A percentile compares a stretch with the other conserved stretches of the same genome.
phyloP scores from a whole-genome alignment of 2,888 invertebrate genomes.

The Catocala fraxini region DNA sequence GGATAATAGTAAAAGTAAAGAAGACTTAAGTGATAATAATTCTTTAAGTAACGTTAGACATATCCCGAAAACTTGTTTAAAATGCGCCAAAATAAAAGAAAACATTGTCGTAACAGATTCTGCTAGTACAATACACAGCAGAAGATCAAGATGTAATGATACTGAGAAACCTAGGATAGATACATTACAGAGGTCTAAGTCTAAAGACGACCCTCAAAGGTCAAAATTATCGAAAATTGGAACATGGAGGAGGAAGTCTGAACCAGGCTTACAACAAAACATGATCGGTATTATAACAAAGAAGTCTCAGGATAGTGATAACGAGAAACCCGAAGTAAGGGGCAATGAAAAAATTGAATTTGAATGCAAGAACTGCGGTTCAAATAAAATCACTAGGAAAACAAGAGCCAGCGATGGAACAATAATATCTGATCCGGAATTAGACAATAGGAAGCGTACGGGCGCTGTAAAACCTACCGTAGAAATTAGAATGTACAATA shows the following conservation, averaged over 20 bases:
- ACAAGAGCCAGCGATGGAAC: slow-evolving; percentile 63
- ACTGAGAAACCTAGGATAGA: slow-evolving; percentile 75
- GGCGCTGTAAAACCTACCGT: slow-evolving; percentile 69
- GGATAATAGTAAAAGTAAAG: slow-evolving; percentile 72
- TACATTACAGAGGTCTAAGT: slow-evolving; percentile 77
- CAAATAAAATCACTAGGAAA: slow-evolving; percentile 78
- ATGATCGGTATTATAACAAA: slow-evolving; percentile 66
- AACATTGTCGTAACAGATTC: slow-evolving; percentile 79
- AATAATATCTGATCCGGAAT: slow-evolving; percentile 75
- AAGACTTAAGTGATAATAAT: slow-evolving; percentile 73
- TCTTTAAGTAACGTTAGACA: slow-evolving; percentile 70
- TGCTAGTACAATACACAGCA: slow-evolving; percentile 61
- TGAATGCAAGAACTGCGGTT: slow-evolving; percentile 81
- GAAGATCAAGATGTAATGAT: slow-evolving; percentile 76
- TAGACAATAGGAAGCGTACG: slow-evolving; percentile 64
- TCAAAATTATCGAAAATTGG: slow-evolving; percentile 86
- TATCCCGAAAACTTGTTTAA: slow-evolving; percentile 80
- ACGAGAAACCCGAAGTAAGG: slow-evolving; percentile 68
- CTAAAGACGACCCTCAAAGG: slow-evolving; percentile 84
- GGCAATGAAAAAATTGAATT: slow-evolving; percentile 82
- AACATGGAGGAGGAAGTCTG: slow-evolving; percentile 91
- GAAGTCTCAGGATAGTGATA: slow-evolving; percentile 75
- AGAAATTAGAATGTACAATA: slow-evolving; percentile 89
- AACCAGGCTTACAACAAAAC: slow-evolving; percentile 89
- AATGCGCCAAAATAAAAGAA: slow-evolving; percentile 84